These are phyloP conservation scores for Tragulus kanchil DNA, from an alignment of 2,113 vertebrate genomes.

Conservation along the genomic window DNA sequence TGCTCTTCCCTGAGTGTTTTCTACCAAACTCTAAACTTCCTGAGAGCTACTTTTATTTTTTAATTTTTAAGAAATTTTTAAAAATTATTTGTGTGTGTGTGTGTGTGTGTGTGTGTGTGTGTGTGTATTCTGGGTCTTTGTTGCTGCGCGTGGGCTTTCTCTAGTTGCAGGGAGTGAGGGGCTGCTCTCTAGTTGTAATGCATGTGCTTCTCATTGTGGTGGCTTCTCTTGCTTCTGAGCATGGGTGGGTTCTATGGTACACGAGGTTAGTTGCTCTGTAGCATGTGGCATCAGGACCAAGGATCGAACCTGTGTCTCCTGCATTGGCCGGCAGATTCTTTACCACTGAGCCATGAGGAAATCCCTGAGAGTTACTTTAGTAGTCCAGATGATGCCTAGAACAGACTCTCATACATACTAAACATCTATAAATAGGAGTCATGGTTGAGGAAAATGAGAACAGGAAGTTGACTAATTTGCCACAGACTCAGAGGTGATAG, in stretches of 20 bases:
- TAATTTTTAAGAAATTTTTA: no score
- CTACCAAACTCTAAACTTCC: not conserved
- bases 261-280: rapidly evolving
- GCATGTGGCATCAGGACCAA: not conserved
- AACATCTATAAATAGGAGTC: not conserved
- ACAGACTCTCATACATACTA: not conserved
- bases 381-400: not conserved
- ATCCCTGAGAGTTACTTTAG: not conserved
- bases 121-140: not conserved
- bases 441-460: not conserved
- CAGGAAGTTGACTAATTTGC: not conserved
- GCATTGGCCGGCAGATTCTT: not conserved
- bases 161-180: not conserved
- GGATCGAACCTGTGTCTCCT: not conserved
- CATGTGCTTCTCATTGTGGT: not conserved
- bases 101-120: not conserved
- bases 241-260: not conserved
- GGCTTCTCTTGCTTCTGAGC: not conserved
- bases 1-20: not conserved
- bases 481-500: not conserved
- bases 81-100: not conserved
- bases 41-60: not conserved
- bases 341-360: not conserved
- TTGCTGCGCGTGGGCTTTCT: not conserved
- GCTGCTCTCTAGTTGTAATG: not conserved